These are phyloP conservation scores for Neodon shergylaensis DNA, from an alignment of 2,113 vertebrate genomes.

Conservation along the genomic window DNA sequence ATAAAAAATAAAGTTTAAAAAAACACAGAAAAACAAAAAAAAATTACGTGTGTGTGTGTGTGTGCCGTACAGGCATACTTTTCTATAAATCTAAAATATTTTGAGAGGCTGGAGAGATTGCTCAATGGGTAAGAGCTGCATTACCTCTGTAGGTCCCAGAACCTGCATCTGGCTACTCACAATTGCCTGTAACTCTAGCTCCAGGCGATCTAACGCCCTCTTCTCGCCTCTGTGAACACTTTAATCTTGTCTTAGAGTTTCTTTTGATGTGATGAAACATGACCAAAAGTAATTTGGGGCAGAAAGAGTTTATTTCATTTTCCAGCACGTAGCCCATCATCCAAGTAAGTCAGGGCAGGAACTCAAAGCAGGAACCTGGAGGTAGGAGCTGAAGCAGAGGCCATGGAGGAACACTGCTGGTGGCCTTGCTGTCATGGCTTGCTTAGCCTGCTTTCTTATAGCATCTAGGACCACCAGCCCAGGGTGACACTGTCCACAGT, in stretches of 20 bases:
- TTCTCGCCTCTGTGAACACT: not conserved
- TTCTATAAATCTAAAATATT: not conserved
- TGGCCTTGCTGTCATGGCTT: not conserved
- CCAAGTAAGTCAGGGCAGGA: not conserved
- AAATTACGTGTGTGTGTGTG: not conserved
- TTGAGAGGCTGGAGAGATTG: not conserved
- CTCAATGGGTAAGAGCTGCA: not conserved
- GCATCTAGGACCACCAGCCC: not conserved
- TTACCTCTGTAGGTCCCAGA: not conserved
- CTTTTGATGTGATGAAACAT: not conserved
- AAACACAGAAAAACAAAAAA: not conserved
- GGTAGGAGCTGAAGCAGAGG: not conserved
- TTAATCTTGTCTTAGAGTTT: not conserved
- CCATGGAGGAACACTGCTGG: no score
- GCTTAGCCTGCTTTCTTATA: not conserved
- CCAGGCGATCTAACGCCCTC: not conserved
- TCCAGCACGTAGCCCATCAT: not conserved
- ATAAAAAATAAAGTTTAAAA: not conserved
- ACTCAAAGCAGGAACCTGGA: not conserved
- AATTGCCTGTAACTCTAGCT: not conserved
- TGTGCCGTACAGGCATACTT: no score
- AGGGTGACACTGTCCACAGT: not conserved
- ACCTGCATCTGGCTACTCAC: not conserved
- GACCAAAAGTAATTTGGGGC: not conserved
- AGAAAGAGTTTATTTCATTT: not conserved